phyloP scores from a whole-genome alignment of 2,113 vertebrate genomes.

The Amblyopsis rosae region DNA sequence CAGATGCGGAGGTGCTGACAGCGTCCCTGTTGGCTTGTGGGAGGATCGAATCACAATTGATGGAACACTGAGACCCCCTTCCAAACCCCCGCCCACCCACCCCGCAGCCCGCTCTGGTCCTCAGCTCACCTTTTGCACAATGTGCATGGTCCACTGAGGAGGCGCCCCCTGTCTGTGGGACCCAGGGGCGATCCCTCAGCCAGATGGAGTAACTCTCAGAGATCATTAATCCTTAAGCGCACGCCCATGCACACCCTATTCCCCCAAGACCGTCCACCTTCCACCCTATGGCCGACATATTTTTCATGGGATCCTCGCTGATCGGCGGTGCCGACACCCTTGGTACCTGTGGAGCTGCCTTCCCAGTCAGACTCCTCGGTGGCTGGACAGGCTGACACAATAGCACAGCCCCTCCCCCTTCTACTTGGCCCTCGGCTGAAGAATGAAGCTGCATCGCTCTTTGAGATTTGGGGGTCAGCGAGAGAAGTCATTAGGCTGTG shows the following conservation, averaged over 20 bases:
- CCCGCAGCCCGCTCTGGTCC: slow-evolving; percentile 8
- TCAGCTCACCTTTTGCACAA: slow-evolving; percentile 40
- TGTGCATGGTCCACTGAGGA: slow-evolving; percentile 44
- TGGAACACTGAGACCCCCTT: slow-evolving; percentile 42
- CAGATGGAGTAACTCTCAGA: slow-evolving; percentile 56
- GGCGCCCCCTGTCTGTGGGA: neutral
- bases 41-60: slow-evolving; percentile 56
- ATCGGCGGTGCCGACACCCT: too few species aligned
- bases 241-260: neutral
- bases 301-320: too few species aligned
- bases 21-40: slow-evolving; percentile 56
- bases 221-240: slow-evolving; percentile 62
- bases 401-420: neutral
- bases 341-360: neutral
- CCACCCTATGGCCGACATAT: too few species aligned
- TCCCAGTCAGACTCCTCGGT: neutral
- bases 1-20: slow-evolving; percentile 60
- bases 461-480: slow-evolving; percentile 56
- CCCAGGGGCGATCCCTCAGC: slow-evolving; percentile 36
- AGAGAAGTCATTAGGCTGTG: slow-evolving; percentile 68
- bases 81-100: too few species aligned
- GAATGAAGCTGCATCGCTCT: slow-evolving; percentile 23
- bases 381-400: too few species aligned
- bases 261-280: neutral
- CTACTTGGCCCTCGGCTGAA: neutral